Evolutionary conservation across 2,888 invertebrate genomes (phyloP).

Genomic region (Chrysopilus asiliformis): DNA sequence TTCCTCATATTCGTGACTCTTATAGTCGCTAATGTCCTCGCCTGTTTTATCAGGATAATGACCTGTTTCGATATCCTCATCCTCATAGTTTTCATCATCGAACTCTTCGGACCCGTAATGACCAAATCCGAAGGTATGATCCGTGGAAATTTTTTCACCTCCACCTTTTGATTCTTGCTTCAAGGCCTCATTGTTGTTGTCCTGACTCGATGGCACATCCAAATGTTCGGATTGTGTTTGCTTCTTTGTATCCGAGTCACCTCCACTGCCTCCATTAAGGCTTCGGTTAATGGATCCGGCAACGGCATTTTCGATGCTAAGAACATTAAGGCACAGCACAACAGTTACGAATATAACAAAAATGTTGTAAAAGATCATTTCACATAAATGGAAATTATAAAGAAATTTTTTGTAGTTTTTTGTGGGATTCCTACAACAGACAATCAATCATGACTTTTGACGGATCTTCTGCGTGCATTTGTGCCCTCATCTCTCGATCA

Average conservation of each 20-base stretch:
- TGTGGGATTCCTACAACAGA: too few species aligned
- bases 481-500: too few species aligned
- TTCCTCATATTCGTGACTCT: slow-evolving; percentile 35
- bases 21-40: slow-evolving; percentile 36
- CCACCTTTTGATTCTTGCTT: not conserved
- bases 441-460: too few species aligned
- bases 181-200: not conserved
- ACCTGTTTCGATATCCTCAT: slow-evolving; percentile 25
- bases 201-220: not conserved
- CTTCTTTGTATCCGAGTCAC: not conserved
- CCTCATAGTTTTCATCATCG: slow-evolving; percentile 22
- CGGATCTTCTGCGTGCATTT: too few species aligned
- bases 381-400: too few species aligned
- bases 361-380: slow-evolving; percentile 12
- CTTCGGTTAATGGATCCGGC: slow-evolving; percentile 10
- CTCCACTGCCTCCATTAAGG: not conserved
- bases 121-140: slow-evolving; percentile 6
- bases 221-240: not conserved
- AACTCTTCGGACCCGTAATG: slow-evolving; percentile 1
- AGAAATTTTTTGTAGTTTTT: too few species aligned
- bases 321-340: slow-evolving; percentile 14
- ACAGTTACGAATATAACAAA: slow-evolving; percentile 11
- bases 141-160: not conserved
- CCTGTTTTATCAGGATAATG: slow-evolving; percentile 32
- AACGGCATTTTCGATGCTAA: slow-evolving; percentile 6